Conservation (phyloP, 2,113 vertebrate genomes). For the Vanacampus margaritifer region DNA sequence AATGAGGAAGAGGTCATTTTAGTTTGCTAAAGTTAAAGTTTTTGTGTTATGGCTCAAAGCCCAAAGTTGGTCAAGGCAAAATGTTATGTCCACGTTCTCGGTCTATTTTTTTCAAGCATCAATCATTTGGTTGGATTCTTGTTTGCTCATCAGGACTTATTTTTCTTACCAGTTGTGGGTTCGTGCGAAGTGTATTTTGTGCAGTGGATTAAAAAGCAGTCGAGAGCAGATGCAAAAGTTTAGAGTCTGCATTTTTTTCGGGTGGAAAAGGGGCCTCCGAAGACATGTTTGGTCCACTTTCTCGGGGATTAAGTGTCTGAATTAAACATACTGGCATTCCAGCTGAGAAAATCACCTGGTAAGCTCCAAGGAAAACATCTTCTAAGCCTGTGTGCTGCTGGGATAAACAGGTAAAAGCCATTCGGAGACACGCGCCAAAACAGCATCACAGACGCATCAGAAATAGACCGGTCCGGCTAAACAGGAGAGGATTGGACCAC, state of each 20-base stretch:
- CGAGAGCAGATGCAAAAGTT: constrained; percentile 23
- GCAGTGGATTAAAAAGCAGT: constrained; percentile 9
- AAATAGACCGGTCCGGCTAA: constrained; percentile 67
- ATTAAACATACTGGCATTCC: constrained; percentile 64
- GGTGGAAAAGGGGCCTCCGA: constrained; percentile 27
- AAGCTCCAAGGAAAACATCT: constrained; percentile 71
- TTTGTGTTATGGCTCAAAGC: background rate
- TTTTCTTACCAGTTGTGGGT: background rate
- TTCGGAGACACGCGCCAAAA: constrained; percentile 67
- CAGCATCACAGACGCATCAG: constrained; percentile 59
- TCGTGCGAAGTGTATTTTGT: background rate
- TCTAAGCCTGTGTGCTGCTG: constrained; percentile 66
- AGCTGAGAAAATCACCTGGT: constrained; percentile 66
- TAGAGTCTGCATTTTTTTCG: constrained; percentile 16
- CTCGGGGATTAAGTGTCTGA: constrained; percentile 61
- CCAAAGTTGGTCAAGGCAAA: background rate
- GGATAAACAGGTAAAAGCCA: constrained; percentile 74
- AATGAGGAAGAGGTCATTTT: background rate
- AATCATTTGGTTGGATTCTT: background rate
- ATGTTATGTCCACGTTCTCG: background rate
- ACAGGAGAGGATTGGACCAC: constrained; percentile 55
- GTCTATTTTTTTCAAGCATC: background rate
- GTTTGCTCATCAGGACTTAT: background rate
- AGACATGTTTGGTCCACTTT: constrained; percentile 65
- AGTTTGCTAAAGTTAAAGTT: background rate